These are phyloP conservation scores for Eudasyphora cyanicolor DNA, from an alignment of 2,888 invertebrate species.

Conservation along the genomic window DNA sequence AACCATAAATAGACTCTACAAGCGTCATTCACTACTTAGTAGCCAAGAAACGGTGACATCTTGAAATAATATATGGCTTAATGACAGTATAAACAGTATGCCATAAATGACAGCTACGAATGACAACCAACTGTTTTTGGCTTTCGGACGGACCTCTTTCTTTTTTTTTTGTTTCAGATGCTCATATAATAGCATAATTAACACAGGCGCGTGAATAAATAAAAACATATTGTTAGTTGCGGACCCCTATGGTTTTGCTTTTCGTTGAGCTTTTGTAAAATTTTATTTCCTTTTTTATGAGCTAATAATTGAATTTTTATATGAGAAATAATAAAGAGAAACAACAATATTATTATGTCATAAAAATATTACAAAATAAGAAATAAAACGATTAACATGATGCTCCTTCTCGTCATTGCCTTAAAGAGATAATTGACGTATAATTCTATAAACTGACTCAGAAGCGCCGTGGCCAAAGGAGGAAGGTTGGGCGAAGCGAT, in stretches of 20 bases:
- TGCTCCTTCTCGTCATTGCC: conserved; percentile 26
- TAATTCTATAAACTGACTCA: not conserved
- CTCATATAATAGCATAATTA: not conserved
- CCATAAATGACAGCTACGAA: not conserved
- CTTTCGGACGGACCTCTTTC: conserved; percentile 55
- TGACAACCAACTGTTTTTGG: conserved; percentile 54
- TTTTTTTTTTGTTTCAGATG: not conserved
- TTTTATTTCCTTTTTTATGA: conserved; percentile 36
- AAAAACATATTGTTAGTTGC: not conserved
- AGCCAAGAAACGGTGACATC: conserved; percentile 4
- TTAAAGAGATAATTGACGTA: conserved; percentile 47
- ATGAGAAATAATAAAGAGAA: conserved; percentile 39
- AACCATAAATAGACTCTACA: not conserved
- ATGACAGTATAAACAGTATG: not conserved
- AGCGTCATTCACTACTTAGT: not conserved
- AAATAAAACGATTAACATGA: conserved; percentile 38
- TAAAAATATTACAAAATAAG: conserved; percentile 58
- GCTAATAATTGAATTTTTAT: conserved; percentile 55
- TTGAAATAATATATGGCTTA: conserved; percentile 17
- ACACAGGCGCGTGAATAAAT: conserved; percentile 26
- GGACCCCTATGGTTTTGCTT: conserved; percentile 28
- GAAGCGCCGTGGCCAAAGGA: not conserved
- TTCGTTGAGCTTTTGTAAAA: conserved; percentile 14
- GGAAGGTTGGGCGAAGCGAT: not conserved
- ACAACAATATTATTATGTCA: conserved; percentile 56